phyloP scores from a whole-genome alignment of 2,888 invertebrate species.

The Drosophila sordidula region DNA sequence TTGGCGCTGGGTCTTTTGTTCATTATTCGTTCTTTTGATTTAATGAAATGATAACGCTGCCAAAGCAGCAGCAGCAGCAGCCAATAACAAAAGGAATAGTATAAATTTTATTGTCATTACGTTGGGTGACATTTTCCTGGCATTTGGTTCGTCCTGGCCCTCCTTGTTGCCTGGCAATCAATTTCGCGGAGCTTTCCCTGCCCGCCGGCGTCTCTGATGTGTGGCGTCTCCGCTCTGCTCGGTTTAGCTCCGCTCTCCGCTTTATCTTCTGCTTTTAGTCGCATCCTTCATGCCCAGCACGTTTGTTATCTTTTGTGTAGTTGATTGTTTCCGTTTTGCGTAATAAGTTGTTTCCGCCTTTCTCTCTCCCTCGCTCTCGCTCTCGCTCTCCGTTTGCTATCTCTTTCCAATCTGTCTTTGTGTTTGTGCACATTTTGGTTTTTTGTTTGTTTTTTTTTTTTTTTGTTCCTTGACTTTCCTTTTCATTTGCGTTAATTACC shows the following conservation, averaged over 20 bases:
- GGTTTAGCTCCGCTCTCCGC: constrained; percentile 12
- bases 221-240: constrained; percentile 13
- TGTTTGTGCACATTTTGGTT: constrained; percentile 50
- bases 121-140: constrained; percentile 47
- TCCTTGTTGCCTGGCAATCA: constrained; percentile 54
- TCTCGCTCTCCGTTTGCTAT: constrained; percentile 13
- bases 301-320: constrained; percentile 71
- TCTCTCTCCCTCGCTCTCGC: constrained; percentile 4
- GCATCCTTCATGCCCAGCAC: constrained; percentile 61
- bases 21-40: constrained; percentile 64
- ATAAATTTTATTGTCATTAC: constrained; percentile 68
- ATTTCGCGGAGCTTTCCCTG: constrained; percentile 42
- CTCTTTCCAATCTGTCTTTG: constrained; percentile 45
- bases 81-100: constrained; percentile 33
- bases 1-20: constrained; percentile 47
- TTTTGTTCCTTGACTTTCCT: constrained; percentile 43
- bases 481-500: constrained; percentile 78
- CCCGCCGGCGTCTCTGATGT: constrained; percentile 14
- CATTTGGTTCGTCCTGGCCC: constrained; percentile 33
- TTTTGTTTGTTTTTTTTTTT: constrained; percentile 11
- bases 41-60: constrained; percentile 72
- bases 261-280: constrained; percentile 38
- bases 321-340: constrained; percentile 75
- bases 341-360: constrained; percentile 63
- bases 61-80: constrained; percentile 11